phyloP scores from a whole-genome alignment of 2,888 invertebrate genomes.

The Plusia festucae region DNA sequence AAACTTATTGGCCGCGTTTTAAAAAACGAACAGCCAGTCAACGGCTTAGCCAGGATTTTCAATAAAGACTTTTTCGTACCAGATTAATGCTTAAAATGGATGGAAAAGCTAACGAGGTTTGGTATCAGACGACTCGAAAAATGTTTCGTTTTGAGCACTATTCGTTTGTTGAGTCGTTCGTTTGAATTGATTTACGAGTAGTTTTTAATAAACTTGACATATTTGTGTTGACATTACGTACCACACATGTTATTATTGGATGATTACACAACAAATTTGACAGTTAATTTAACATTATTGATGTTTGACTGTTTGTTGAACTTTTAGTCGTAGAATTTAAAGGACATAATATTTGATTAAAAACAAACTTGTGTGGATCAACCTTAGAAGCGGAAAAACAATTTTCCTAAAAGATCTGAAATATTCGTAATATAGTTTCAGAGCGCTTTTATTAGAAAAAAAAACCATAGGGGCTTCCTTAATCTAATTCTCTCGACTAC shows the following conservation, averaged over 20 bases:
- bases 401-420: background rate
- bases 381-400: too few species aligned
- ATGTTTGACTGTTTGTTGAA: too few species aligned
- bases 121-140: background rate
- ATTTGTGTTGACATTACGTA: background rate
- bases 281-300: too few species aligned
- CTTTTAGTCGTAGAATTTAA: too few species aligned
- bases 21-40: constrained; percentile 18
- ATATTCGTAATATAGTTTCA: background rate
- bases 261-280: too few species aligned
- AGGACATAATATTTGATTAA: too few species aligned
- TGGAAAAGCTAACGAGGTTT: constrained; percentile 2
- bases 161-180: background rate
- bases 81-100: constrained; percentile 1
- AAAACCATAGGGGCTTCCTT: background rate
- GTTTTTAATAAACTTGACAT: background rate
- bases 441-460: background rate
- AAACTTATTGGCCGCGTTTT: constrained; percentile 47
- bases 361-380: too few species aligned
- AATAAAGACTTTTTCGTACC: constrained; percentile 12
- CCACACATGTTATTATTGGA: too few species aligned
- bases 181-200: background rate
- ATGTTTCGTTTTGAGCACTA: background rate
- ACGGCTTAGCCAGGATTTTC: constrained; percentile 7
- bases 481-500: background rate